phyloP scores from a whole-genome alignment of 2,113 vertebrate genomes.

The Mobula hypostoma region DNA sequence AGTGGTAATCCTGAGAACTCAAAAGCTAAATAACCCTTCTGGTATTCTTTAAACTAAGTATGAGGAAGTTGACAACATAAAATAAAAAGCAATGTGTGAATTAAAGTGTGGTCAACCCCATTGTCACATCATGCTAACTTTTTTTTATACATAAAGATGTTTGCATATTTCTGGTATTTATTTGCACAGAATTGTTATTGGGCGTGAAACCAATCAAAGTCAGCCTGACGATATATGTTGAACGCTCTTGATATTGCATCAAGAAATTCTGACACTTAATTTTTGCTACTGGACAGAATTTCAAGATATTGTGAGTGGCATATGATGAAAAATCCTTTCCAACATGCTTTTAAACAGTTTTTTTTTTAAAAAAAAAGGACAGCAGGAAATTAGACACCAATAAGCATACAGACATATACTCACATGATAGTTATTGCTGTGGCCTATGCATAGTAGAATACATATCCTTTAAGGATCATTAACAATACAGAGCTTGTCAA shows the following conservation, averaged over 20 bases:
- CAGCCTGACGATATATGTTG: not conserved
- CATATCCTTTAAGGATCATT: conserved; percentile 8
- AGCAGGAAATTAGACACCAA: not conserved
- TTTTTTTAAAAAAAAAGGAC: not conserved
- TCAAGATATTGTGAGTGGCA: not conserved
- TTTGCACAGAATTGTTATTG: not conserved
- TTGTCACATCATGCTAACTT: conserved; percentile 31
- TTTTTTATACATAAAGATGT: not conserved
- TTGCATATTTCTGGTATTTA: conserved; percentile 12
- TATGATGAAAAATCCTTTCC: not conserved
- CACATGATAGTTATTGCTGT: conserved; percentile 6
- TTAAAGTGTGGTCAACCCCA: conserved; percentile 8
- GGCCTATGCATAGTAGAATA: conserved; percentile 20
- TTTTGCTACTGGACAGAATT: not conserved
- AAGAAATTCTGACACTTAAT: not conserved
- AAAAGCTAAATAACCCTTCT: conserved; percentile 24
- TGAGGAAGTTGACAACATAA: not conserved
- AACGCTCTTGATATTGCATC: not conserved
- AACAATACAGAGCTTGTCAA: conserved; percentile 6
- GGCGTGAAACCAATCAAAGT: conserved; percentile 19
- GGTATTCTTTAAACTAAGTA: conserved; percentile 25
- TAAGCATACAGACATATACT: conserved; percentile 4
- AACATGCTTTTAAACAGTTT: not conserved
- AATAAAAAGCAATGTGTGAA: conserved; percentile 14
- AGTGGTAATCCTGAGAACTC: conserved; percentile 37